A percentile compares a stretch with the other conserved stretches of the same genome.
Conservation (phyloP, 2,797 vertebrate genomes). For the Chaenodraco wilsoni region DNA sequence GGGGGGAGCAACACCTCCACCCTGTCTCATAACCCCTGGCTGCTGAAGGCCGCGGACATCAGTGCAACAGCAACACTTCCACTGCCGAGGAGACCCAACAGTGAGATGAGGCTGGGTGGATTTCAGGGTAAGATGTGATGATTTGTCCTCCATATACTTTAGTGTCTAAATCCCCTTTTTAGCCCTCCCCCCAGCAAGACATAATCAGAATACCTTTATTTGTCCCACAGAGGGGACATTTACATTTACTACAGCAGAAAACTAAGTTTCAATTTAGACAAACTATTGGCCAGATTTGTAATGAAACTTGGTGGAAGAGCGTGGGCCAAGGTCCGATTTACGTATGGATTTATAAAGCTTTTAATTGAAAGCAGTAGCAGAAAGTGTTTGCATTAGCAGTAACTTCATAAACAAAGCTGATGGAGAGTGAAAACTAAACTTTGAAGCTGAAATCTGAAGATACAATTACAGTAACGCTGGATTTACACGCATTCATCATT, state of each 20-base stretch:
- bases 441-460: neutral
- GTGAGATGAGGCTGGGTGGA: conserved; percentile 81
- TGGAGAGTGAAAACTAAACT: neutral
- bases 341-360: neutral
- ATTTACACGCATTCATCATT: neutral
- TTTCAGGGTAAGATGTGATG: conserved; percentile 76
- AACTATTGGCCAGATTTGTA: too few relatives aligned
- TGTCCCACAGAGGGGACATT: too few relatives aligned
- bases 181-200: too few relatives aligned
- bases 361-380: neutral
- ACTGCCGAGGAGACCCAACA: conserved; percentile 83
- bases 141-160: neutral
- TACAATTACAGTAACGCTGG: neutral
- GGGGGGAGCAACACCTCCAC: conserved; percentile 64
- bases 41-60: conserved; percentile 78
- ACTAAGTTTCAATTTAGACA: too few relatives aligned
- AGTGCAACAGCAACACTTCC: conserved; percentile 86
- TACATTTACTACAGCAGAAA: too few relatives aligned
- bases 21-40: conserved; percentile 71
- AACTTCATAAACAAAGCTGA: neutral
- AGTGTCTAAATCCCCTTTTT: neutral
- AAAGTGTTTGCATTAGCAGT: conserved; percentile 6
- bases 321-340: too few relatives aligned
- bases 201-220: too few relatives aligned
- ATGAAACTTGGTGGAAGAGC: too few relatives aligned